These are phyloP conservation scores for Enteromius afrohamiltoni DNA, from an alignment of 2,797 vertebrate genomes.

Conservation along the genomic window DNA sequence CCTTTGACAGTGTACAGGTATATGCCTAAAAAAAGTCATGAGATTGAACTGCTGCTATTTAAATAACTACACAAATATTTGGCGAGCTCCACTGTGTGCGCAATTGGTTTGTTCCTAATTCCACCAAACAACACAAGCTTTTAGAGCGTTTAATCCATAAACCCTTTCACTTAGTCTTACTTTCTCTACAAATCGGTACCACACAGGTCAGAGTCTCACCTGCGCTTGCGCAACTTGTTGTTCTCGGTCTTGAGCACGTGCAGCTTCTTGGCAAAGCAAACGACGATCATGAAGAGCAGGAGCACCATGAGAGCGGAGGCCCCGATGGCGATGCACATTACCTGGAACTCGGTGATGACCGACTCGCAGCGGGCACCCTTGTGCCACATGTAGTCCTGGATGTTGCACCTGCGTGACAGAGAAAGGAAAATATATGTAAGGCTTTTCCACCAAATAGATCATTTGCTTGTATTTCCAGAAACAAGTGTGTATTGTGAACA, in stretches of 20 bases:
- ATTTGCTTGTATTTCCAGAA: background rate
- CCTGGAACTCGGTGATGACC: constrained; percentile 97
- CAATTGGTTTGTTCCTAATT: background rate
- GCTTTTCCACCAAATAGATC: background rate
- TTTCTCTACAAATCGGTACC: background rate
- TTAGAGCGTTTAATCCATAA: background rate
- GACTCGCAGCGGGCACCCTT: constrained; percentile 93
- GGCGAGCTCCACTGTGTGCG: background rate
- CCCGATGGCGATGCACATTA: constrained; percentile 92
- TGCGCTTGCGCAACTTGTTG: constrained; percentile 92
- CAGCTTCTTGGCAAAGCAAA: constrained; percentile 98
- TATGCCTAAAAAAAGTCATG: background rate
- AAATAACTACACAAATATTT: background rate
- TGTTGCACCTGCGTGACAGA: constrained; percentile 84
- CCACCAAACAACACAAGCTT: constrained; percentile 30
- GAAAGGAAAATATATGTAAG: background rate
- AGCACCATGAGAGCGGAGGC: constrained; percentile 89
- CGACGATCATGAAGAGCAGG: constrained; percentile 96
- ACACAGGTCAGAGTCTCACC: constrained; percentile 77
- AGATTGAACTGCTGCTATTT: background rate
- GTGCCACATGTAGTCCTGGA: constrained; percentile 98
- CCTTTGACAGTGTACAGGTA: background rate
- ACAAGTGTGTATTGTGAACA: background rate
- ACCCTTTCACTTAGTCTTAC: background rate
- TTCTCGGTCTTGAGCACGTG: constrained; percentile 96